These are phyloP conservation scores for Pyrocephalus nanus DNA, from an alignment of 2,797 vertebrate species.

Conservation along the genomic window DNA sequence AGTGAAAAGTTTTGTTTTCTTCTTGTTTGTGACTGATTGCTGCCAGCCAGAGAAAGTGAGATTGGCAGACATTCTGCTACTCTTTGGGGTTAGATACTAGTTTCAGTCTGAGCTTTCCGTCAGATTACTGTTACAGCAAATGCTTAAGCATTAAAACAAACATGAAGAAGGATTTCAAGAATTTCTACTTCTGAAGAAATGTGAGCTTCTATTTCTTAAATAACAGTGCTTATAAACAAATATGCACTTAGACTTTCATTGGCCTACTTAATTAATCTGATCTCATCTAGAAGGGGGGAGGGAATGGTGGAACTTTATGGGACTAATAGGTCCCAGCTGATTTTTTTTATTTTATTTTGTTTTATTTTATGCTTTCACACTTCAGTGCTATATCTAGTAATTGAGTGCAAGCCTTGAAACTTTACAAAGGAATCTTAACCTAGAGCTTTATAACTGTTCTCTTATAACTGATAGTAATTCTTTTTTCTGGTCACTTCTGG, in stretches of 20 bases:
- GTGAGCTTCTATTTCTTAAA: background rate
- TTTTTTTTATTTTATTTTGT: background rate
- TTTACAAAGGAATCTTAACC: background rate
- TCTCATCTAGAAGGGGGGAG: background rate
- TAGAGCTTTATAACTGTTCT: background rate
- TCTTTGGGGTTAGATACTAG: background rate
- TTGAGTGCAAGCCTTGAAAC: background rate
- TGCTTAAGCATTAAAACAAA: background rate
- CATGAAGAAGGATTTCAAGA: background rate
- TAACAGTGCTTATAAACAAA: background rate
- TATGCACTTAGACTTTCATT: background rate
- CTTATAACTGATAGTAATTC: background rate
- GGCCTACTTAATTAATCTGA: background rate
- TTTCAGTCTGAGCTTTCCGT: background rate
- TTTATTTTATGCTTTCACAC: background rate
- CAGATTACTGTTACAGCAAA: background rate
- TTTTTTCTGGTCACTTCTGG: background rate
- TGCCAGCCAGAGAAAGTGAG: background rate
- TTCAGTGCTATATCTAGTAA: background rate
- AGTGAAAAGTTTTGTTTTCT: background rate
- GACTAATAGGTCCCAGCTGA: background rate
- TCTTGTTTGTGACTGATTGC: background rate
- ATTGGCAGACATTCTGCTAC: background rate
- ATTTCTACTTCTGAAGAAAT: background rate
- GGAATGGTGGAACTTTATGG: no score